Percentiles rank a stretch among this genome's conserved stretches.
These are phyloP conservation scores for Fragum whitleyi DNA, from an alignment of 2,888 invertebrate genomes.

Conservation along the genomic window DNA sequence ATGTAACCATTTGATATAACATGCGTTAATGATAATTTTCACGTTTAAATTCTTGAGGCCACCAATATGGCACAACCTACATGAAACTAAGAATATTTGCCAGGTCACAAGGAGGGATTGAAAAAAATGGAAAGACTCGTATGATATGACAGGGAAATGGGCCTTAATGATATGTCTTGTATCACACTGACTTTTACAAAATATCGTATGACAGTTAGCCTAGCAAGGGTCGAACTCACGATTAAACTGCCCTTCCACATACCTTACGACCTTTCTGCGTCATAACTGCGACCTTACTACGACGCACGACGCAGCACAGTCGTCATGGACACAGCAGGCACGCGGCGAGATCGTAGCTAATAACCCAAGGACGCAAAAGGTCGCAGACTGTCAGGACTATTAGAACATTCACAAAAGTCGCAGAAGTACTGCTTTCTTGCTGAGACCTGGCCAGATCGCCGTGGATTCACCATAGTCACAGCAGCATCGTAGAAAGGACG, in stretches of 20 bases:
- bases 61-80: no score
- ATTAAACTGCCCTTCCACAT: neutral
- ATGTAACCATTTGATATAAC: no score
- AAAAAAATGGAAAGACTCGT: no score
- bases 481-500: neutral
- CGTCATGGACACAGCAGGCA: neutral
- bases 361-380: neutral
- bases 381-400: neutral
- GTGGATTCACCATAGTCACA: neutral
- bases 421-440: neutral
- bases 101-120: no score
- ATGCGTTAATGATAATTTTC: no score
- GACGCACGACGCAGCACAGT: neutral
- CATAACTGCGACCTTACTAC: neutral
- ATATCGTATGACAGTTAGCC: no score
- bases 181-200: no score
- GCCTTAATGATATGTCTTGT: no score
- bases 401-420: neutral
- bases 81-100: no score
- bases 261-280: neutral
- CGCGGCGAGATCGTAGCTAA: neutral
- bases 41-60: no score
- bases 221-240: no score
- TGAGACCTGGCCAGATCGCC: neutral
- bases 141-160: no score